Evolutionary conservation across 2,888 invertebrate species (phyloP).

Genomic region (Leptura quadrifasciata): DNA sequence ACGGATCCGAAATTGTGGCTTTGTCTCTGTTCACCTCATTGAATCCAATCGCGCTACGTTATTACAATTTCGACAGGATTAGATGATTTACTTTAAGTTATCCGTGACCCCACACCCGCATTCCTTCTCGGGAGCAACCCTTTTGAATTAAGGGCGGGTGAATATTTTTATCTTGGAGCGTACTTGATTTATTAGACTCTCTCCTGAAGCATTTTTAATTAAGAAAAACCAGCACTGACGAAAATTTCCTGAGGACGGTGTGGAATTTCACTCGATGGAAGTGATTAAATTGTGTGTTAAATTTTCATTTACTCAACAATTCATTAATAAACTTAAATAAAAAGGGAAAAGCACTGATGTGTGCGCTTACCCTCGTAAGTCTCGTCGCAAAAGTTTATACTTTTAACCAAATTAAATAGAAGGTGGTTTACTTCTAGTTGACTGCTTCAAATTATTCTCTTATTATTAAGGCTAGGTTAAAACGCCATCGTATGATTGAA

Average conservation of each 20-base stretch:
- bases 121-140: constrained; percentile 34
- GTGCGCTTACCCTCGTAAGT: too few species aligned
- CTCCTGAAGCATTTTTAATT: constrained; percentile 37
- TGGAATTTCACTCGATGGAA: constrained; percentile 32
- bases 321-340: background rate
- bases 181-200: constrained; percentile 32
- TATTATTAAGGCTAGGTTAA: too few species aligned
- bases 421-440: too few species aligned
- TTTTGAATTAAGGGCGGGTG: constrained; percentile 23
- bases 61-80: constrained; percentile 49
- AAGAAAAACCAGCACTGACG: constrained; percentile 30
- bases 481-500: too few species aligned
- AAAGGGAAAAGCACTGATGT: background rate
- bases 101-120: constrained; percentile 21
- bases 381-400: too few species aligned
- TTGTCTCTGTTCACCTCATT: constrained; percentile 58
- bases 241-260: constrained; percentile 9
- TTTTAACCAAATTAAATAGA: too few species aligned
- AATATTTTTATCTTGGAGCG: constrained; percentile 25
- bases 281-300: constrained; percentile 35
- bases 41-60: constrained; percentile 51
- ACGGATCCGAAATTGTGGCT: constrained; percentile 52
- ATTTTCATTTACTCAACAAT: constrained; percentile 35
- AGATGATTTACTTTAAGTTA: constrained; percentile 51
- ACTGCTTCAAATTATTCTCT: too few species aligned